Base-by-base conservation (phyloP, 2,888 invertebrate species). In the Eupeodes latifasciatus region DNA sequence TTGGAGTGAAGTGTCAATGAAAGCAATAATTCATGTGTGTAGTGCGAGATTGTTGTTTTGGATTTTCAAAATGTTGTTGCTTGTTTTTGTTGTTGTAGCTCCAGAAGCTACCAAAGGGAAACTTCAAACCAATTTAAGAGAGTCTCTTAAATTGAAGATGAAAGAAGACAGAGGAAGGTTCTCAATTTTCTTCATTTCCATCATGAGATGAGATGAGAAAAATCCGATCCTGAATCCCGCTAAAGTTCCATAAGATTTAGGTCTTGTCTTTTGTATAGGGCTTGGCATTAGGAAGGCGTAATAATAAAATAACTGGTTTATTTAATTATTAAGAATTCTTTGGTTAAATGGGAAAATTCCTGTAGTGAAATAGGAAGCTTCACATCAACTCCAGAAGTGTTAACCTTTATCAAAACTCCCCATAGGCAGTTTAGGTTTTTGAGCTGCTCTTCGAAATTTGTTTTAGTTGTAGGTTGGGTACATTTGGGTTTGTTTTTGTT, bases 291-390 rank as follows among this genome's bases (percentile, higher is more conserved):
- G 53, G 11, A 51, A 5, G 19, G 10, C 44, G 9, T 78, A 79
- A 40, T 40, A 40, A 84, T 75, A 69, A 75, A 75, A 64, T 75
- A 27, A 49, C 9, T 51, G 14, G 40, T 40, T 40, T 57, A 55
- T 75, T 80, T 75, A 84, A 84, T 84, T 75, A 84, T 84, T 84
- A 47, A 84, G 75, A 51, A 55, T 53, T 40, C 51, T 40, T 76
- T 49, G 82, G 82, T 74, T 75, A 67, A 62, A 51, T 71, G 53
- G 55, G 16, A 59, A 72, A 72, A 72, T 72, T 81, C 67, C 62
- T 49, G 0, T 27, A 27, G n/a, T 36, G 47, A 59, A 72, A 47
- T 34, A 27, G 53, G 71, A 64, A 57, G 64, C 64, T 51, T 51
- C 34, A 7, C 44, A 10, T 36, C n/a, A 34, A 47, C 69, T 51